Conservation (phyloP, 2,113 vertebrate species). For the Genyomyrus donnyi region DNA sequence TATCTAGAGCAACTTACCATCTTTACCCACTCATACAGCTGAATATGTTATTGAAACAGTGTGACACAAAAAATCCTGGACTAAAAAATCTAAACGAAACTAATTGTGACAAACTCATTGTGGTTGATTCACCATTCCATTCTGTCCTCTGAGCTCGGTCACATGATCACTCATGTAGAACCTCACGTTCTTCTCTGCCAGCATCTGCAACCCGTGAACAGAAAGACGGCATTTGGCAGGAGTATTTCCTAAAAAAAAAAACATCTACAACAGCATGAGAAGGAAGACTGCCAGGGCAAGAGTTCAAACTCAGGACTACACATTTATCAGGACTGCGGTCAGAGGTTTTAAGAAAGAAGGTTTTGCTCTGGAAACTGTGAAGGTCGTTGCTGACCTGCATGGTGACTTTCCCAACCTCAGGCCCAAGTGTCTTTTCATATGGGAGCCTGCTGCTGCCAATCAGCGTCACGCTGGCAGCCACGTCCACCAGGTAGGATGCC, state of each 20-base stretch:
- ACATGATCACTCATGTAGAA: slow-evolving; percentile 69
- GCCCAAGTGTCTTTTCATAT: slow-evolving; percentile 60
- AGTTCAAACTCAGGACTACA: not conserved
- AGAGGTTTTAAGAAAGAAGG: not conserved
- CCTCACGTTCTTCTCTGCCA: slow-evolving; percentile 67
- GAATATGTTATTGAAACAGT: not conserved
- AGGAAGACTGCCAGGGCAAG: not conserved
- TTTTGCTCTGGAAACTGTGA: not conserved
- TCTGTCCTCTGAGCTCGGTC: slow-evolving; percentile 62
- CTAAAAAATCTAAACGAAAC: not conserved
- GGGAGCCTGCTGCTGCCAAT: slow-evolving; percentile 62
- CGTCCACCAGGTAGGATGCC: slow-evolving; percentile 69
- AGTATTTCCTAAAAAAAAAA: not conserved
- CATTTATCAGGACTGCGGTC: not conserved
- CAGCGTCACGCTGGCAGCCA: slow-evolving; percentile 61
- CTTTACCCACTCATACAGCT: not conserved
- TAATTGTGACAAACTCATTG: not conserved
- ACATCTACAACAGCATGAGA: not conserved
- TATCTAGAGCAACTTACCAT: not conserved
- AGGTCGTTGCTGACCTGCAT: slow-evolving; percentile 62
- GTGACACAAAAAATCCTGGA: not conserved
- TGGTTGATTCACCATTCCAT: slow-evolving; percentile 57
- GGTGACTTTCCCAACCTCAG: slow-evolving; percentile 62
- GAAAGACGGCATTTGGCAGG: not conserved
- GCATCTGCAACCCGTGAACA: slow-evolving; percentile 45